Base-by-base conservation (phyloP, 2,888 invertebrate genomes). In the Arctia plantaginis region DNA sequence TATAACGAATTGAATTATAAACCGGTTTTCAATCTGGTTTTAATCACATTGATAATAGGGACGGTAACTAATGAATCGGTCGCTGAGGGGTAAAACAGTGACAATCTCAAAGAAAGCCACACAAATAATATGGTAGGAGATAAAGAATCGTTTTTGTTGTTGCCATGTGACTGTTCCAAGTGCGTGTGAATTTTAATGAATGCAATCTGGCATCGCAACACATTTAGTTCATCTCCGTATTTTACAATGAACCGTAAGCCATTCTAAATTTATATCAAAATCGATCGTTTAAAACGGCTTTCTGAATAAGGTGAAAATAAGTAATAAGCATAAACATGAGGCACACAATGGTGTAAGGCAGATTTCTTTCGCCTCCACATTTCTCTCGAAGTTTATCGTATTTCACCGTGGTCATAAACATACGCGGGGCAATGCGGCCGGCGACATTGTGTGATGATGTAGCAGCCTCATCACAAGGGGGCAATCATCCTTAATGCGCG, bases 401-500 rank as follows among this genome's bases (percentile, higher is more conserved):
- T 93, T 94, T 95, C 93, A 92, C 90, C 92, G 90, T 87, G 90
- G 91, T 86, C 90, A 92, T 95, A 95, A 94, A 95, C 91, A 91
- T 90, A 88, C 90, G 91, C 85, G 87, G 89, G 88, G 90, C 90
- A 89, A 91, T 92, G 93, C 90, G 92, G 90, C 92, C 91, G 91
- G 92, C 91, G 95, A 95, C 95, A 94, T 94, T 94, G 94, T 94
- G 90, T 90, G 92, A 94, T 94, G 95, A 94, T 94, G 94, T 93
- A 93, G 93, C 93, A 89, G 93, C 91, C 93, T 95, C 95, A 95
- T 95, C 95, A 95, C 94, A 95, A 95, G 94, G 91, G 93, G 94
- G 93, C 95, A 95, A 95, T 95, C 95, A 95, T 95, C 93, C 93
- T 94, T 95, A 95, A 95, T 95, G 94, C 92, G 93, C 94, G 92